Evolutionary conservation across 2,888 invertebrate genomes (phyloP), one percentile per base, ranked within the genome.

Genomic region (Protonemura montana): DNA sequence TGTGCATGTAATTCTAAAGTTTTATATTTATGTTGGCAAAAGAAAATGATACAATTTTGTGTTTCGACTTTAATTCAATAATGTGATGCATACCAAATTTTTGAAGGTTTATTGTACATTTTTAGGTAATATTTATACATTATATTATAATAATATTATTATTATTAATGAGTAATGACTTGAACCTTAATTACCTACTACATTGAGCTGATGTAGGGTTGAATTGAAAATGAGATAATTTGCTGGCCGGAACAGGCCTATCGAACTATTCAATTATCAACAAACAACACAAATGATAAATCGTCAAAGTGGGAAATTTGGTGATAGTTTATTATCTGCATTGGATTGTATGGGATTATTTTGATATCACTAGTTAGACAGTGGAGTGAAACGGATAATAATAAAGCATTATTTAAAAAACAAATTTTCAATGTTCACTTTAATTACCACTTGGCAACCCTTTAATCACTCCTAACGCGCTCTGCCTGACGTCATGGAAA

Each of bases 291-390:
- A 85, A 59, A 85, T 85, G 85, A 85, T 85, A 76, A 78, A 76
- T 85, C 82, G 30, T 87, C 81, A 28, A 76, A 85, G 13, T 59
- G 59, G 59, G 13, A 21, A 59, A 3, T 59, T 59, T 59, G 59
- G 59, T 59, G 59, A 59, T 59, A 59, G 59, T 59, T 59, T 59
- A 59, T 59, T 59, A 59, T 10, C 59, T 59, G 59, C 59, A 59
- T 59, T 59, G 59, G 59, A 59, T 59, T 59, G 59, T 59, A 59
- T 59, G 59, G 59, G 59, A 85, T 87, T 85, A 86, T 86, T 86
- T 87, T 87, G 87, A 86, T 87, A 86, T 83, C 86, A 87, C 82
- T 87, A 42, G 59, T 59, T 83, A 78, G 85, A 80, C 26, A 59
- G 28, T 59, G 85, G 78, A 84, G 41, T 82, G 80, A 85, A 84